A percentile compares a stretch with the other conserved stretches of the same genome.
Conservation (phyloP, 30 jellyfish, hydroid and myxozoan species). For the Mastigias papua region DNA sequence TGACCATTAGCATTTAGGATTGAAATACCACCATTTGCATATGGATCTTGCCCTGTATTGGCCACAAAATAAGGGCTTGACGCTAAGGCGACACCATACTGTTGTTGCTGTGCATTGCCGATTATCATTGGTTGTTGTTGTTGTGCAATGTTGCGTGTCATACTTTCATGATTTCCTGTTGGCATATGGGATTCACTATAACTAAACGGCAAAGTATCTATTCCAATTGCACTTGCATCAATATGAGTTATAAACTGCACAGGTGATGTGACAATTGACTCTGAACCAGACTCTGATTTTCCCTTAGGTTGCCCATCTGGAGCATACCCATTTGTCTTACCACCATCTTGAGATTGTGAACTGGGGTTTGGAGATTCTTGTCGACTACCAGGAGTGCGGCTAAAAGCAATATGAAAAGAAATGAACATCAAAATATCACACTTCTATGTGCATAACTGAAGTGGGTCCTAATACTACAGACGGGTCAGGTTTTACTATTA, state of each 20-base stretch:
- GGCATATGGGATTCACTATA: constrained; percentile 45
- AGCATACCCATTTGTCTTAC: constrained; percentile 44
- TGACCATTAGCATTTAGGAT: constrained; percentile 94
- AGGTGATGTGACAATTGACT: constrained; percentile 90
- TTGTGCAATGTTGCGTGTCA: constrained; percentile 47
- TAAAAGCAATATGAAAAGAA: no score
- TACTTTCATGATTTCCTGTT: constrained; percentile 38
- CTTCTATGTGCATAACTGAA: no score
- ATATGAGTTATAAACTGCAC: constrained; percentile 81
- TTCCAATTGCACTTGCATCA: constrained; percentile 80
- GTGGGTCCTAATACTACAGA: no score
- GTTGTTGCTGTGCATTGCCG: constrained; percentile 87
- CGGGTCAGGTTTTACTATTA: no score
- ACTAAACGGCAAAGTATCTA: constrained; percentile 73
- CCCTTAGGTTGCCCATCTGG: constrained; percentile 61
- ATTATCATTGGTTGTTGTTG: constrained; percentile 90
- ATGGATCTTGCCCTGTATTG: constrained; percentile 90
- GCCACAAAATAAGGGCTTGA: constrained; percentile 92
- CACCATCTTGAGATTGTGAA: constrained; percentile 69
- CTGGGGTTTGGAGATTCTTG: constrained; percentile 93
- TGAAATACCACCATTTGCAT: constrained; percentile 88
- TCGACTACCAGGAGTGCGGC: constrained; percentile 94
- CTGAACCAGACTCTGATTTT: constrained; percentile 52
- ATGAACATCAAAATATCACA: no score
- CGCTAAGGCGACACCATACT: constrained; percentile 83